Evolutionary conservation across 2,113 vertebrate genomes (phyloP).

Genomic region (Coptodon rendalli): DNA sequence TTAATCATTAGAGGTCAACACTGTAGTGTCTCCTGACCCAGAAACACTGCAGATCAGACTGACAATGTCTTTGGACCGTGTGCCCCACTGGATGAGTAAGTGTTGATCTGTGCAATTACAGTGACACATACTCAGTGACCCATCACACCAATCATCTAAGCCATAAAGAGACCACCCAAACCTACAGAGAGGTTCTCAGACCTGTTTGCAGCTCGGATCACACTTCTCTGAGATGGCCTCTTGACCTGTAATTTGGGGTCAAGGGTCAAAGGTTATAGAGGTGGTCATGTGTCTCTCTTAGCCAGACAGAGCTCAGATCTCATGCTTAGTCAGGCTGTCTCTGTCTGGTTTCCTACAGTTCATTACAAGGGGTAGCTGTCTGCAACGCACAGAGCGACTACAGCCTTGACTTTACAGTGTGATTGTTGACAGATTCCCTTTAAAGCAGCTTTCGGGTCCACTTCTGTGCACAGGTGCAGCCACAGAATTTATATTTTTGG

Average conservation of each 20-base stretch:
- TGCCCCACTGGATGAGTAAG: constrained; percentile 42
- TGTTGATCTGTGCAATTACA: constrained; percentile 70
- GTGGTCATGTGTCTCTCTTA: constrained; percentile 58
- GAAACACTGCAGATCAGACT: constrained; percentile 46
- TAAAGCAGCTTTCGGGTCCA: constrained; percentile 39
- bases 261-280: constrained; percentile 29
- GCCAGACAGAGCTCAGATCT: constrained; percentile 21
- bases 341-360: constrained; percentile 5
- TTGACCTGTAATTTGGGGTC: constrained; percentile 43
- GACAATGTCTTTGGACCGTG: constrained; percentile 37
- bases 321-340: constrained; percentile 12
- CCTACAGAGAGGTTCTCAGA: constrained; percentile 49
- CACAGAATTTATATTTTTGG: constrained; percentile 66
- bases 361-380: constrained; percentile 1
- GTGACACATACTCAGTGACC: constrained; percentile 60
- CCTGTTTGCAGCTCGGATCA: constrained; percentile 30
- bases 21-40: constrained; percentile 46
- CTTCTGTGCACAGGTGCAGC: constrained; percentile 40
- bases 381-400: neutral
- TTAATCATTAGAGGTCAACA: constrained; percentile 47
- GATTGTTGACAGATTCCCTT: constrained; percentile 20
- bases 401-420: neutral
- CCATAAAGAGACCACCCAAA: constrained; percentile 53
- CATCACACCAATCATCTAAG: constrained; percentile 32
- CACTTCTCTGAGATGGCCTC: constrained; percentile 39